Percentiles rank a stretch among this genome's conserved stretches.
These are phyloP conservation scores for Acanthopagrus latus DNA, from an alignment of 2,797 vertebrate genomes.

Conservation along the genomic window DNA sequence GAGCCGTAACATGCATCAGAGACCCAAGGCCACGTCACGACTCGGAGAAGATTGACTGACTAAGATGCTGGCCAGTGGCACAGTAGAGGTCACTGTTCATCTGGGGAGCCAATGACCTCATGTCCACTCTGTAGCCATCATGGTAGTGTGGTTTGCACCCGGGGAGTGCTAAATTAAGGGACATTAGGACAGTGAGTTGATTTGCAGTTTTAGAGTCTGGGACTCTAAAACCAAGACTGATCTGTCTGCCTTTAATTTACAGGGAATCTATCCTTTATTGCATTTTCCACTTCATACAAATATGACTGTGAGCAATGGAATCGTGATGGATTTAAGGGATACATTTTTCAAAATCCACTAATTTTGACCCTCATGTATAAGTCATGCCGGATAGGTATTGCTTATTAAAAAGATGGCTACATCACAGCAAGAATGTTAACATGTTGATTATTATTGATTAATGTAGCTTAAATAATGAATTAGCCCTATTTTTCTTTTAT, in stretches of 20 bases:
- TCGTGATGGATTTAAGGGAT: background rate
- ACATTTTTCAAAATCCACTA: background rate
- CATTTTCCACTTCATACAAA: constrained; percentile 14
- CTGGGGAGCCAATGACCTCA: constrained; percentile 67
- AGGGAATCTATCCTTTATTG: background rate
- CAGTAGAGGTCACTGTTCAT: constrained; percentile 56
- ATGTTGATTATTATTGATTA: constrained; percentile 18
- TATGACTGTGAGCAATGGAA: background rate
- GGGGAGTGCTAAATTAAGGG: constrained; percentile 41
- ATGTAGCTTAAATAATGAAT: background rate
- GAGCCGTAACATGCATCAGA: constrained; percentile 72
- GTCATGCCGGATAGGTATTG: background rate
- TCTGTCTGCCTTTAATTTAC: constrained; percentile 22
- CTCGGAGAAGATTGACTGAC: constrained; percentile 64
- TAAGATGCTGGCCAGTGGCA: constrained; percentile 64
- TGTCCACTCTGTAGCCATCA: constrained; percentile 58
- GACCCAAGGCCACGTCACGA: constrained; percentile 57
- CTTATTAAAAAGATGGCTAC: constrained; percentile 3
- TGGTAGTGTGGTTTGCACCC: constrained; percentile 15
- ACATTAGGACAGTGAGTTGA: constrained; percentile 44
- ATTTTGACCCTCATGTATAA: constrained; percentile 7
- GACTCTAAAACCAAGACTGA: background rate
- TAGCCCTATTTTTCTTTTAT: background rate
- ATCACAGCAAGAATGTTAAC: background rate
- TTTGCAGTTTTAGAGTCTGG: constrained; percentile 20